A percentile compares a stretch with the other conserved stretches of the same genome.
Evolutionary conservation across 2,797 vertebrate genomes (phyloP).

Genomic region (Rhabdophis nuchalis): DNA sequence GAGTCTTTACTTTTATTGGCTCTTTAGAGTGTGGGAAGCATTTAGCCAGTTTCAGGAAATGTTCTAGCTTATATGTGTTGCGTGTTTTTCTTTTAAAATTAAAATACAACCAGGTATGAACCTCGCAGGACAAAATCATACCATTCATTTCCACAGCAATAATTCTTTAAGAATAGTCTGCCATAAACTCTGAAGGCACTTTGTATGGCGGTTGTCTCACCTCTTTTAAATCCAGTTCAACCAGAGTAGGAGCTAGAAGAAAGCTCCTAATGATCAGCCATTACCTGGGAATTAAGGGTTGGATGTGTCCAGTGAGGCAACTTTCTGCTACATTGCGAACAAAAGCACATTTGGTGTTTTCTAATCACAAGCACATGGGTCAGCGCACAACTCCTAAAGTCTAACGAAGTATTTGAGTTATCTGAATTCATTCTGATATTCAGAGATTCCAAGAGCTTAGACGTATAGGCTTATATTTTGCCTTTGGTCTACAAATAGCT

Average conservation of each 20-base stretch:
- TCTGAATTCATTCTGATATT: background rate
- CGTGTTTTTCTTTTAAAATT: background rate
- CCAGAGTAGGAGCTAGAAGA: background rate
- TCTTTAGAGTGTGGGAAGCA: background rate
- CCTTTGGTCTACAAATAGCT: background rate
- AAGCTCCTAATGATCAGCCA: background rate
- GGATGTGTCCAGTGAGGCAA: background rate
- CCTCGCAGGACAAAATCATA: background rate
- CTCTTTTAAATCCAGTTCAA: background rate
- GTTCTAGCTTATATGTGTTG: background rate
- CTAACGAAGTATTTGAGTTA: background rate
- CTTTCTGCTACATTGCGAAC: background rate
- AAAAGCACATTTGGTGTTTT: background rate
- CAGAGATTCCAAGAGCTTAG: too few relatives aligned
- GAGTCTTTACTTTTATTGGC: background rate
- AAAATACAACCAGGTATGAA: background rate
- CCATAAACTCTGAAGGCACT: slow-evolving; percentile 17
- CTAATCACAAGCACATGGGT: background rate
- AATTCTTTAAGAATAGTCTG: background rate
- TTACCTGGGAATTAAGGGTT: background rate
- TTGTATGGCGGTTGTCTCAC: background rate
- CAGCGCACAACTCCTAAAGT: background rate
- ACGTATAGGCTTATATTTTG: background rate
- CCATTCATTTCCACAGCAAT: background rate
- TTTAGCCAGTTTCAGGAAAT: background rate